These are phyloP conservation scores for Hylomyscus alleni DNA, from an alignment of 2,797 vertebrate genomes.

Conservation along the genomic window DNA sequence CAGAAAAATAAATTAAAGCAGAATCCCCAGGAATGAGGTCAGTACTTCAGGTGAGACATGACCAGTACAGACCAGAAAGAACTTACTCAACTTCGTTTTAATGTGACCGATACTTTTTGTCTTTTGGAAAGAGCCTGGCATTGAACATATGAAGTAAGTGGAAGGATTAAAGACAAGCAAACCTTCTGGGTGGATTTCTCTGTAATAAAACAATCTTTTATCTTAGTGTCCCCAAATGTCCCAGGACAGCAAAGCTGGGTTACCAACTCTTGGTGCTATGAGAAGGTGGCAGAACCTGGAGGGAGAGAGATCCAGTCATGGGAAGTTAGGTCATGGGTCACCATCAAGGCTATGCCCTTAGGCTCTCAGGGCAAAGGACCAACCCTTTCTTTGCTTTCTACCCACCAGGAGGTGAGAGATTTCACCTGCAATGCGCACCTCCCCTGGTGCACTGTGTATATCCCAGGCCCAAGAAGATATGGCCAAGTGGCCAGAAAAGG, in stretches of 20 bases:
- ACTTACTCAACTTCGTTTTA: conserved; percentile 3
- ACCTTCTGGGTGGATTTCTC: background rate
- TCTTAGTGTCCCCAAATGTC: background rate
- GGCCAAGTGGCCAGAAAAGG: background rate
- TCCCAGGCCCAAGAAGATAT: background rate
- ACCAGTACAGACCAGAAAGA: background rate
- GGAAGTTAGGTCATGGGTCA: background rate
- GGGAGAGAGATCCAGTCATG: background rate
- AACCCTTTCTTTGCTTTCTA: background rate
- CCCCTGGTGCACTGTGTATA: too few relatives aligned
- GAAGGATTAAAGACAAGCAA: background rate
- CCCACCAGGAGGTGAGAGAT: background rate
- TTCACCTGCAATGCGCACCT: background rate
- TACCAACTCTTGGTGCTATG: background rate
- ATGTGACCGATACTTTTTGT: background rate
- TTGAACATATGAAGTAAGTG: conserved; percentile 13
- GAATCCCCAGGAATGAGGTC: background rate
- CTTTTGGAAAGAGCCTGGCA: background rate
- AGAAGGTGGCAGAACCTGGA: background rate
- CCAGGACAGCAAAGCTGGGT: background rate
- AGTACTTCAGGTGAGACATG: background rate
- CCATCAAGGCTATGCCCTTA: background rate
- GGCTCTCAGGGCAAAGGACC: background rate
- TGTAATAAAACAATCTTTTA: background rate
- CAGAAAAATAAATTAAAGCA: conserved; percentile 18